A percentile compares a stretch with the other conserved stretches of the same genome.
phyloP scores from a whole-genome alignment of 2,888 invertebrate genomes.

The Apomyelois bistriatella region DNA sequence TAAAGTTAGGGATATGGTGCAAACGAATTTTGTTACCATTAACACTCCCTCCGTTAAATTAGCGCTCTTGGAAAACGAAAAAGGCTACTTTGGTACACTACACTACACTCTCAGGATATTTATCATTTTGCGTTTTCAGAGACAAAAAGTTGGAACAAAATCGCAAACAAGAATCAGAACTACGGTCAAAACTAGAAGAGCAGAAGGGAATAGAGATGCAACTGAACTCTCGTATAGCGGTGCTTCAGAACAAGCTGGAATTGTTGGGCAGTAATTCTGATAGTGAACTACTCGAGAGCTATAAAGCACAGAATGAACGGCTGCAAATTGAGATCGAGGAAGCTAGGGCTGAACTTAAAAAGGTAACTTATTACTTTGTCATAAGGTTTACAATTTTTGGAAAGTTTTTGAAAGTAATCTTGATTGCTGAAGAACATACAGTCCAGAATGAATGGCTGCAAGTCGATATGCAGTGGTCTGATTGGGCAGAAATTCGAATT shows the following conservation, averaged over 20 bases:
- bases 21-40: too few species aligned
- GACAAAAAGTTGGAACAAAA: slow-evolving; percentile 66
- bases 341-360: slow-evolving; percentile 56
- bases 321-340: slow-evolving; percentile 53
- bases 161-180: slow-evolving; percentile 61
- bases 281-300: slow-evolving; percentile 51
- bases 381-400: background rate
- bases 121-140: slow-evolving; percentile 32
- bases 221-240: slow-evolving; percentile 56
- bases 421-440: too few species aligned
- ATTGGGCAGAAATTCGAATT: too few species aligned
- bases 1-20: too few species aligned
- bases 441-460: too few species aligned
- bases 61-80: too few species aligned
- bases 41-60: too few species aligned
- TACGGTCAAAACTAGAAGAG: slow-evolving; percentile 57
- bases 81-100: too few species aligned
- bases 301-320: slow-evolving; percentile 56
- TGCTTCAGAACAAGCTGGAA: slow-evolving; percentile 62
- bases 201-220: slow-evolving; percentile 65
- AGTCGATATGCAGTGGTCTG: too few species aligned
- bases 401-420: background rate
- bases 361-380: slow-evolving; percentile 30
- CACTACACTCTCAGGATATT: too few species aligned
- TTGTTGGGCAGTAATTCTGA: slow-evolving; percentile 50